A percentile compares a stretch with the other conserved stretches of the same genome.
Conservation (phyloP, 2,113 vertebrate species). For the Gymnarchus niloticus region DNA sequence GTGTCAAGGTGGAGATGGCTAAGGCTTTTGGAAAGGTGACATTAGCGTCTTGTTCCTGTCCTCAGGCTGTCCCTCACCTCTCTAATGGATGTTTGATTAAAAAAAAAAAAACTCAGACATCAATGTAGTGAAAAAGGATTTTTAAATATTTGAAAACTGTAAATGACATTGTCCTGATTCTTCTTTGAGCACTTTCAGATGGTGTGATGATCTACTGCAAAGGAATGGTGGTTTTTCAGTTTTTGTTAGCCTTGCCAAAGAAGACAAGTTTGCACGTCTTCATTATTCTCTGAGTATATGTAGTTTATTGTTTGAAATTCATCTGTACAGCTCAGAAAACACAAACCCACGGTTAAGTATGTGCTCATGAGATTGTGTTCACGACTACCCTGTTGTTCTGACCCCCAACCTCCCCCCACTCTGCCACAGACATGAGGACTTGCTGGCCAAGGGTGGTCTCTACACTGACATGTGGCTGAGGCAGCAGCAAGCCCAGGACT, state of each 20-base stretch:
- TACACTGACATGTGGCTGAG: conserved; percentile 88
- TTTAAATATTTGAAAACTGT: neutral
- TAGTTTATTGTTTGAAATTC: no score
- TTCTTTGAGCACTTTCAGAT: neutral
- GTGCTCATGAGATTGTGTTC: neutral
- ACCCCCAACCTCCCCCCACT: neutral
- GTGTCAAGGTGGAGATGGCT: neutral
- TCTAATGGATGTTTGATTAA: neutral
- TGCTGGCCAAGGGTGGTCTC: conserved; percentile 74
- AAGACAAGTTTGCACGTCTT: no score
- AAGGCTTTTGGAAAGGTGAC: conserved; percentile 4
- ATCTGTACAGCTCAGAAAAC: neutral
- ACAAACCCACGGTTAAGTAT: neutral
- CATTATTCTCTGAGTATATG: no score
- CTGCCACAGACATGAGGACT: conserved; percentile 76
- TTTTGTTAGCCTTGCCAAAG: neutral
- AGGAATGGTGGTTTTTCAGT: neutral
- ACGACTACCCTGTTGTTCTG: neutral
- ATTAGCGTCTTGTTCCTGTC: conserved; percentile 8
- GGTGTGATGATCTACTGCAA: neutral
- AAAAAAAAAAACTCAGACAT: neutral
- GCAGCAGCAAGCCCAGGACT: conserved; percentile 71
- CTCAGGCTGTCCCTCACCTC: neutral
- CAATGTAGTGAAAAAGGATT: neutral
- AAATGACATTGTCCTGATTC: neutral